phyloP scores from a whole-genome alignment of 2,113 vertebrate genomes.

The Onychostoma macrolepis region DNA sequence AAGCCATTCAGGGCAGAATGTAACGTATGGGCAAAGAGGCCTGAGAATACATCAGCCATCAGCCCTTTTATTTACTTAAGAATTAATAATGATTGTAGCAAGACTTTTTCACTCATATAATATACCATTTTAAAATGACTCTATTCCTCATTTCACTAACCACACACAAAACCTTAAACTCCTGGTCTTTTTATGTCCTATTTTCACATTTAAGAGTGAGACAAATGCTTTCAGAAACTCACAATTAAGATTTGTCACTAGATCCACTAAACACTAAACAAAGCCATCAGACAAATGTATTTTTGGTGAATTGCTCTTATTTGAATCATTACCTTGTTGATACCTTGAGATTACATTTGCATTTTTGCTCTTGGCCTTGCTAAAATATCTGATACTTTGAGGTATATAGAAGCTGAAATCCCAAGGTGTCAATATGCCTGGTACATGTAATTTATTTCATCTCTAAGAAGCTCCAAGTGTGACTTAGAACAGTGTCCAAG shows the following conservation, averaged over 20 bases:
- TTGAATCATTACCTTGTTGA: not conserved
- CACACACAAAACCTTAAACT: not conserved
- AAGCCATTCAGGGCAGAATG: slow-evolving; percentile 77
- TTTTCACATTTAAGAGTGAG: not conserved
- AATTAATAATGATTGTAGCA: not conserved
- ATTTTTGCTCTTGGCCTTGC: not conserved
- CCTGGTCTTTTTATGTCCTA: not conserved
- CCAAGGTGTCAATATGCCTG: not conserved
- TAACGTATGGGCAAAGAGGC: slow-evolving; percentile 71
- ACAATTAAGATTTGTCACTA: not conserved
- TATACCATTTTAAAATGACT: not conserved
- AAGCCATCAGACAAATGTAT: not conserved
- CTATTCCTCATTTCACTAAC: not conserved
- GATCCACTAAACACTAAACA: not conserved
- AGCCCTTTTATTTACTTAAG: slow-evolving; percentile 32
- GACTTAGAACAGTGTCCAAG: too few relatives aligned
- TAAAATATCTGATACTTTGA: not conserved
- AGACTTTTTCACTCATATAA: not conserved
- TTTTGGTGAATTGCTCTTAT: not conserved
- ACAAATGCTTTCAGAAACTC: not conserved
- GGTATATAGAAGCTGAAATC: not conserved
- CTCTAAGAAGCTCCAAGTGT: too few relatives aligned
- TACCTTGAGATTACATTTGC: not conserved
- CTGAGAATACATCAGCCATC: slow-evolving; percentile 59
- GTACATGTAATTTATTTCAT: too few relatives aligned